These are phyloP conservation scores for Palythoa caribaeorum DNA, from an alignment of 92 coral and sea anemone genomes.

Conservation along the genomic window DNA sequence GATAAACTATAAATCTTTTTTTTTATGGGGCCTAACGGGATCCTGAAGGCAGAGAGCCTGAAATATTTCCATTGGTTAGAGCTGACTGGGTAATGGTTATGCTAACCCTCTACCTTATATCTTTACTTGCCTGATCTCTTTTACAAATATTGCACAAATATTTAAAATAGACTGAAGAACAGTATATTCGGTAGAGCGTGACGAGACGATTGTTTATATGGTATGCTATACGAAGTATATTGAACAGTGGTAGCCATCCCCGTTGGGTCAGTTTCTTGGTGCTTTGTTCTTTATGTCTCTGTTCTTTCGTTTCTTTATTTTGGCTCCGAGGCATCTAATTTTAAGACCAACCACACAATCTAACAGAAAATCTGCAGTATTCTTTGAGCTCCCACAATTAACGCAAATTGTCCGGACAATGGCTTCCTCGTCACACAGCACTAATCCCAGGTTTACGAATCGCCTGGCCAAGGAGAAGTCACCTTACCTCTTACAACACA, in stretches of 20 bases:
- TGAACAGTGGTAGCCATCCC: background rate
- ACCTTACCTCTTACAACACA: constrained; percentile 95
- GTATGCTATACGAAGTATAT: constrained; percentile 13
- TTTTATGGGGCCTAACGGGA: too few species aligned
- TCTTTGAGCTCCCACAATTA: background rate
- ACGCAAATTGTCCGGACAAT: background rate
- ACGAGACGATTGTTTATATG: constrained; percentile 8
- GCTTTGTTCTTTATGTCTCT: constrained; percentile 6
- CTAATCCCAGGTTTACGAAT: constrained; percentile 65
- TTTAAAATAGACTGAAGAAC: too few species aligned
- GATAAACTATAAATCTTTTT: too few species aligned
- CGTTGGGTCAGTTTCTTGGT: background rate
- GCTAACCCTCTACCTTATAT: too few species aligned
- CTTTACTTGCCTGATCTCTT: too few species aligned
- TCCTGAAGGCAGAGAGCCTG: too few species aligned
- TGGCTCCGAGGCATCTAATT: constrained; percentile 2
- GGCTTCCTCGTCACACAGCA: constrained; percentile 4
- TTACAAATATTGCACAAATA: too few species aligned
- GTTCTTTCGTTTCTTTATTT: background rate
- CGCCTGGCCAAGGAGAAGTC: constrained; percentile 90
- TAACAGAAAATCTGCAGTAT: background rate
- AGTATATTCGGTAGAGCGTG: too few species aligned
- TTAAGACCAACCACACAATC: background rate
- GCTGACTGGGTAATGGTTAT: too few species aligned
- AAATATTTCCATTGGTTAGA: too few species aligned